Base-by-base conservation (phyloP, 53 echinoderm and acorn worm genomes). In the Zoroaster sp. region DNA sequence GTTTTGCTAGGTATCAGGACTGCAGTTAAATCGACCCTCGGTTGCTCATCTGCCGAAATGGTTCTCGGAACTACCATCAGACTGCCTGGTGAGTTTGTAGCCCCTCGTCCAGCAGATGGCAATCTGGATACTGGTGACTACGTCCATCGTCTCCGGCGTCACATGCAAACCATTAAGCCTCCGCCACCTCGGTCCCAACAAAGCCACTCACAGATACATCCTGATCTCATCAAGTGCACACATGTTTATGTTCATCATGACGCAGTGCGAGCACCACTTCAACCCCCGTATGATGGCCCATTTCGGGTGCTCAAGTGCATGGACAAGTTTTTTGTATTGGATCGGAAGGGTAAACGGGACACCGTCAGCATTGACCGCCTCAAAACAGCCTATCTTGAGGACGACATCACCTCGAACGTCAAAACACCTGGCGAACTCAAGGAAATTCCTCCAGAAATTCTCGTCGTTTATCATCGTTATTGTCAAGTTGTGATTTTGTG, bases 191-290 rank as follows among this genome's bases (percentile, higher is more conserved):
- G 91, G 6, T 39, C 53, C 21, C 51, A 88, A 28, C 37, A 41
- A 3, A 37, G 83, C 5, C 5, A n/a, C 11, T 1, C 74, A 6
- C 91, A 80, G 3, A 18, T 94, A 6, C 88, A 54, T 38, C 51
- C 46, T 5, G 88, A 88, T 17, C 40, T 94, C 9, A 4, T 65
- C 43, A 73, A 41, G 3, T 91, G 91, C 35, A 69, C 77, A 4
- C 94, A 93, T 44, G 88, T 93, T 55, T 93, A 80, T 37, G 32
- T 93, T 14, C 91, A 88, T 13, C 30, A n/a, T 40, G 93, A 93
- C 33, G 38, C 74, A 2, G 94, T 93, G 13, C 44, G 23, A 11
- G 80, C 43, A 63, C 91, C 94, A 0, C 37, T 93, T 14, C 94
- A 93, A 75, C 83, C 91, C 35, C 94, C 91, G 2, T 91, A 91